Evolutionary conservation across 1,140 invertebrate genomes (phyloP), one percentile per base, ranked within the genome.

Genomic region (Nephotettix cincticeps): DNA sequence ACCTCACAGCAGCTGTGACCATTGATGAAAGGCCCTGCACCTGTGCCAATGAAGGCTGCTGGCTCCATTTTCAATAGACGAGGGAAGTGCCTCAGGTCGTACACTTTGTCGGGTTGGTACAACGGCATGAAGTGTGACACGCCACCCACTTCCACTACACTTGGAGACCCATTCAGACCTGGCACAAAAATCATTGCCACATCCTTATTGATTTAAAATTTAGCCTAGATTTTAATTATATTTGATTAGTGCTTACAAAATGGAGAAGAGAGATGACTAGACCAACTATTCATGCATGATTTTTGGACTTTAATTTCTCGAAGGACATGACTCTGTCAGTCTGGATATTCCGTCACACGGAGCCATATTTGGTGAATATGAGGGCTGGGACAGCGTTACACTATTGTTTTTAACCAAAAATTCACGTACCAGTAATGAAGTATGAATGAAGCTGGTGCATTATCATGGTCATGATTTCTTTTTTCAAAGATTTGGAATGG

Each of bases 61-160:
- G 87, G 86, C 61, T 90, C 81, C 72, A 79, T 81, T 76, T 87
- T 76, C 19, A 76, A 78, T 13, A 80, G 72, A 43, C 77, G 45
- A 21, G 81, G 79, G 23, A 87, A 74, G 63, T 87, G 80, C 71
- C 85, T 84, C 61, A 97, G 81, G 76, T 94, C 89, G 78, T 96
- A 97, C 21, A 94, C 73, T 83, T 94, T 96, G n/a, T 93, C 84
- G 73, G 85, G 87, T 74, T 91, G 84, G 1, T 91, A 90, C 1
- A 84, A 73, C 3, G 96, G 95, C 73, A 95, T 78, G 54, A 97
- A 81, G 82, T 89, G 94, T 14, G 93, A 87, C 23, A 89, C 87
- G 1, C 95, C 94, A 54, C 95, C 95, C 67, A 96, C 78, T 83
- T 97, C 95, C 51, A 94, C 81, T 32, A 97, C 78, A 68, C 86